Base-by-base conservation (phyloP, 2,888 invertebrate genomes). In the Acleris laterana region DNA sequence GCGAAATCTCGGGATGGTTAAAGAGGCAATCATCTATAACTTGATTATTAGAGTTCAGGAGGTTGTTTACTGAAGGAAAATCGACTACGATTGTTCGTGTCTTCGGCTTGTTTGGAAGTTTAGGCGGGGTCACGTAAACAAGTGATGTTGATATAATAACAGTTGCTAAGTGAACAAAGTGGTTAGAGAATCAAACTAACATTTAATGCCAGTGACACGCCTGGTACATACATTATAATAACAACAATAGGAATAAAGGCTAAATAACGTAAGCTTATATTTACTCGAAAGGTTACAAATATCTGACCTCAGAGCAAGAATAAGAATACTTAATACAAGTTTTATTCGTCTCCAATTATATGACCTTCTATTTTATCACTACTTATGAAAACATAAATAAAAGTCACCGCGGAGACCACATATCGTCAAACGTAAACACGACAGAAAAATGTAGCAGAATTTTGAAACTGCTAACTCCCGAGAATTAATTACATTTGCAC, bases 41-140 rank as follows among this genome's bases (percentile, higher is more conserved):
- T 60, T 48, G 42, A 49, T 64, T 64, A 55, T 64, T 19, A 59
- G 59, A 46, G 58, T 48, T 48, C 53, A 55, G 63, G 38, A 59
- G 32, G 52, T 59, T 64, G 59, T 64, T 60, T 55, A 49, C 59
- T 46, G 53, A n/a, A 46, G 49, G 59, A 59, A 64, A 64, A 60
- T 64, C 42, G 64, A 64, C 59, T 48, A 55, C 48, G 53, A 64
- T 60, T 64, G 59, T 55, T 64, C 53, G 49, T 19, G 48, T 53
- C 52, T 59, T 52, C 42, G 25, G 42, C 50, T 49, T 62, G 61
- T 52, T 52, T 48, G 32, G 42, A 49, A 55, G 48, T 64, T 38
- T 53, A 25, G 42, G 9, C 16, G 49, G 48, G 44, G 17, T 22
- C 52, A 17, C 58, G 46, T 46, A 44, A 51, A n/a, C 48, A 59